Conservation (phyloP, 2,113 vertebrate species). For the Thamnophis sirtalis region DNA sequence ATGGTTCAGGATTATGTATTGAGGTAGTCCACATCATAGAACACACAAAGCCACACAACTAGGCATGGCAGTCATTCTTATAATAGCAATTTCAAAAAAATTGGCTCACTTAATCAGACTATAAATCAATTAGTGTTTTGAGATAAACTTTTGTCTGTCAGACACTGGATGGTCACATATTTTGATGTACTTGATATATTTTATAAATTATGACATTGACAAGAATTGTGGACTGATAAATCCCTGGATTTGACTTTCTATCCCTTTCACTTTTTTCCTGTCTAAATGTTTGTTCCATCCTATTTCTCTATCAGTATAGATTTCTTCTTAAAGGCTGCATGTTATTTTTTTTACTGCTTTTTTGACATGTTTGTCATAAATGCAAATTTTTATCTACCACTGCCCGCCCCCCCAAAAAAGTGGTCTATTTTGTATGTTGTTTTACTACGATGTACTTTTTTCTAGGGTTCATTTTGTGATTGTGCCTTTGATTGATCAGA, state of each 20-base stretch:
- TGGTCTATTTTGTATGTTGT: background rate
- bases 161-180: background rate
- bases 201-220: background rate
- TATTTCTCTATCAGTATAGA: background rate
- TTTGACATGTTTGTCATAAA: background rate
- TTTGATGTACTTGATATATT: background rate
- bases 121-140: background rate
- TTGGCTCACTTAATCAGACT: background rate
- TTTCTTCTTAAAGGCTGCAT: background rate
- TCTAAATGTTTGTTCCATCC: background rate
- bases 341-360: background rate
- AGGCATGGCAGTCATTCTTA: background rate
- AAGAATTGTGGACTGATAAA: background rate
- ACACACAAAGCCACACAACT: background rate
- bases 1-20: background rate
- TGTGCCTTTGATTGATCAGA: background rate
- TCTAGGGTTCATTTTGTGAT: background rate
- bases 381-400: background rate
- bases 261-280: background rate
- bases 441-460: background rate
- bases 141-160: background rate
- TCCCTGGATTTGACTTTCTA: background rate
- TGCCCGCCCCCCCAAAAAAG: background rate
- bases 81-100: background rate
- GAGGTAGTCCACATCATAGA: background rate